Evolutionary conservation across 1,140 invertebrate species (phyloP).

Genomic region (Papilio aristodemus): DNA sequence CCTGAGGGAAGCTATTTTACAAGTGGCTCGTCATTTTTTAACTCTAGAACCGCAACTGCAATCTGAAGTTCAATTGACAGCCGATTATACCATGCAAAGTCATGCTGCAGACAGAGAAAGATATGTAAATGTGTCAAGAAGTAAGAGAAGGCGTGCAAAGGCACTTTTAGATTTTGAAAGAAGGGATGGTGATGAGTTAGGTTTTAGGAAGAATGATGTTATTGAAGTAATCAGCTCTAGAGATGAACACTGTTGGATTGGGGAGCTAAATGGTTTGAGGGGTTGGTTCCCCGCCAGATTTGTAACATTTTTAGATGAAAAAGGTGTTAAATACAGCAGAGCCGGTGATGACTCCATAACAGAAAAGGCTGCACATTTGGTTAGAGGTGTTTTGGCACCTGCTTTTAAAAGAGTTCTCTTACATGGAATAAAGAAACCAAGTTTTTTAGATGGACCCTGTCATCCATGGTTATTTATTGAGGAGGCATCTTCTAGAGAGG

Average conservation of each 20-base stretch:
- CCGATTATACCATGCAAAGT: constrained; percentile 97
- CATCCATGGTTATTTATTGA: constrained; percentile 99
- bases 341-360: constrained; percentile 98
- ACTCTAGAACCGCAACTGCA: constrained; percentile 88
- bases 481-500: constrained; percentile 96
- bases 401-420: constrained; percentile 96
- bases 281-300: constrained; percentile 99
- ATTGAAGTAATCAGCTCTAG: constrained; percentile 98
- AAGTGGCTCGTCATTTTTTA: constrained; percentile 94
- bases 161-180: constrained; percentile 98
- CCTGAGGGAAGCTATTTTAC: constrained; percentile 95
- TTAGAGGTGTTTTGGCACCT: constrained; percentile 95
- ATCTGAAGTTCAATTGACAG: constrained; percentile 88
- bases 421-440: constrained; percentile 96
- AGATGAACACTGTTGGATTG: constrained; percentile 99
- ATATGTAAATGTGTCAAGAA: constrained; percentile 94
- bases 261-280: constrained; percentile 97
- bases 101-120: constrained; percentile 96
- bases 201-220: constrained; percentile 98
- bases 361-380: constrained; percentile 97
- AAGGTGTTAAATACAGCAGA: constrained; percentile 97
- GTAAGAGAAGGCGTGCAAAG: constrained; percentile 94
- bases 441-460: constrained; percentile 92
- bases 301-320: constrained; percentile 97
- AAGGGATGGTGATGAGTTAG: constrained; percentile 98